Base-by-base conservation (phyloP, 2,888 invertebrate genomes). In the Oscheius sp. region DNA sequence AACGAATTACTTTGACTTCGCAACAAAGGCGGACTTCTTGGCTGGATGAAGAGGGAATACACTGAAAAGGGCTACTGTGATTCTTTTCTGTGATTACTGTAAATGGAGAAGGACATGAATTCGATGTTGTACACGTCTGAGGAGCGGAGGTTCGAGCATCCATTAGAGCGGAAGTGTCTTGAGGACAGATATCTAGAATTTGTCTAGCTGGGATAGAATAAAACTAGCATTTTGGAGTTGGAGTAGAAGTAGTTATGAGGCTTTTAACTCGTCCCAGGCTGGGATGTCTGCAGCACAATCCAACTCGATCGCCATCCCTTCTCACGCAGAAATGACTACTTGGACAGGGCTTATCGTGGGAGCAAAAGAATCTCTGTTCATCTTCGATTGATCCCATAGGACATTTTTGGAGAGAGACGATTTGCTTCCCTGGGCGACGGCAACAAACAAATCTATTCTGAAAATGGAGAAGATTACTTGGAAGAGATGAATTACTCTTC, bases 391-490 rank as follows among this genome's bases (percentile, higher is more conserved):
- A 61, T 37, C 65, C 53, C 3, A 53, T 20, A 15, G 53, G 65
- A 25, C 55, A 53, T 39, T 65, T 65, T 20, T 65, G 52, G 5
- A 45, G 45, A 8, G 64, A 64, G 20, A 48, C 48, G 17, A 63
- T 67, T 12, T 66, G 70, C 25, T 79, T 65, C 12, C 73, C 70
- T 45, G 79, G 79, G 4, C 83, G 69, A 23, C 74, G 70, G 61
- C 83, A 83, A 55, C 83, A 83, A 5, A 83, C 82, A 37, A 83
- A 83, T 34, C 82, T 71, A n/a, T 17, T 17, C 68, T 68, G 50
- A 61, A 61, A 1, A 6, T 37, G 33, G 6, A n/a, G n/a, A n/a
- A n/a, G n/a, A n/a, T n/a, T n/a, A n/a, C 27, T 45, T 20, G 23
- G 37, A 66, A 61, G 4, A 39, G 25, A 42, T 20, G 1, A 31